phyloP scores from a whole-genome alignment of 2,797 vertebrate species.

The Rhadinocentrus ornatus region DNA sequence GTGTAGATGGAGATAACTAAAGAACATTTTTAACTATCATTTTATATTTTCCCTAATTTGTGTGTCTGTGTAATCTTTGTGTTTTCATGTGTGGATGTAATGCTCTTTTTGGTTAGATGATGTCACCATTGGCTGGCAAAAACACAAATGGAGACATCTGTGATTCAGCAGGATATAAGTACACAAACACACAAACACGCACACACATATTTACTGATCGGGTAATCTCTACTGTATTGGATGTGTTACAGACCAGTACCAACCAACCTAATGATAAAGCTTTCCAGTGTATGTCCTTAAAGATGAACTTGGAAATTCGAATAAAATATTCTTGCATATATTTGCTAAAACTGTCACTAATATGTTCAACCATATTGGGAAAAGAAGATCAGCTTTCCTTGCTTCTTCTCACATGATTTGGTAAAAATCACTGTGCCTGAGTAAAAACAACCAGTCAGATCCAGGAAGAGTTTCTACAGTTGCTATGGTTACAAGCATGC shows the following conservation, averaged over 20 bases:
- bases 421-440: background rate
- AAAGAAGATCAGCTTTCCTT: too few species aligned
- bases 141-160: conserved; percentile 51
- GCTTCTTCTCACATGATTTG: too few species aligned
- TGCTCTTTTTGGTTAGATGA: conserved; percentile 4
- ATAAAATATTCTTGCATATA: too few species aligned
- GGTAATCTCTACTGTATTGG: background rate
- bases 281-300: background rate
- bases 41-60: background rate
- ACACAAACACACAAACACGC: conserved; percentile 8
- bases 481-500: background rate
- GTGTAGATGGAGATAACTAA: background rate
- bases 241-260: too few species aligned
- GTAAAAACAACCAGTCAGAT: background rate
- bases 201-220: background rate
- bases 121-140: conserved; percentile 34
- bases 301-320: background rate
- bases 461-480: background rate
- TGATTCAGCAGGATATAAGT: conserved; percentile 39
- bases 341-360: background rate
- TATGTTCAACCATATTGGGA: too few species aligned
- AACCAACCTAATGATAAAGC: background rate
- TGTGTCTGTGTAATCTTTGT: background rate
- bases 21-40: too few species aligned
- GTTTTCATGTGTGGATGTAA: background rate